Evolutionary conservation across 2,888 invertebrate genomes (phyloP).

Genomic region (Dolomedes plantarius): DNA sequence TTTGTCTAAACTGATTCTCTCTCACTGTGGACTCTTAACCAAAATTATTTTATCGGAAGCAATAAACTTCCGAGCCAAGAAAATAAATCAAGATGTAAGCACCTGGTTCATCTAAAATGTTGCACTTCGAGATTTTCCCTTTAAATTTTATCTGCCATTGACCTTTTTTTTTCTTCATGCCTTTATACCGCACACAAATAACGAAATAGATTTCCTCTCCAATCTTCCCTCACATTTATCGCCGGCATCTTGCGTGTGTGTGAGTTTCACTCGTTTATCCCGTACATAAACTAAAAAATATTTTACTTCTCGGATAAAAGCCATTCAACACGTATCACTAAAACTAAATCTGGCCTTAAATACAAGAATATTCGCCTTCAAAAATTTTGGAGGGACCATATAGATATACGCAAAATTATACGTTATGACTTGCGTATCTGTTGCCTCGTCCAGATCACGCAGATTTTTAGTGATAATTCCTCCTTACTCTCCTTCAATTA

Average conservation of each 20-base stretch:
- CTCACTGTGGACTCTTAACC: too few species aligned
- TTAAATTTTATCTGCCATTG: not conserved
- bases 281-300: not conserved
- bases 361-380: not conserved
- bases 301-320: conserved; percentile 5
- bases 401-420: not conserved
- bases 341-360: conserved; percentile 5
- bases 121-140: not conserved
- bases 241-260: too few species aligned
- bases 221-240: not conserved
- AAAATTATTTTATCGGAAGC: too few species aligned
- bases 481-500: too few species aligned
- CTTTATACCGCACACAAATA: not conserved
- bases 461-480: too few species aligned
- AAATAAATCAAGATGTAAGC: too few species aligned
- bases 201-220: not conserved
- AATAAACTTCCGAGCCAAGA: too few species aligned
- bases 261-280: not conserved
- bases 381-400: not conserved
- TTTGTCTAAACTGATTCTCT: too few species aligned
- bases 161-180: not conserved
- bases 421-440: too few species aligned
- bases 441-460: too few species aligned
- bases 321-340: conserved; percentile 4
- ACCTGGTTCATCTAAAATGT: too few species aligned